A percentile compares a stretch with the other conserved stretches of the same genome.
Evolutionary conservation across 2,888 invertebrate genomes (phyloP).

Genomic region (Polydrusus cervinus): DNA sequence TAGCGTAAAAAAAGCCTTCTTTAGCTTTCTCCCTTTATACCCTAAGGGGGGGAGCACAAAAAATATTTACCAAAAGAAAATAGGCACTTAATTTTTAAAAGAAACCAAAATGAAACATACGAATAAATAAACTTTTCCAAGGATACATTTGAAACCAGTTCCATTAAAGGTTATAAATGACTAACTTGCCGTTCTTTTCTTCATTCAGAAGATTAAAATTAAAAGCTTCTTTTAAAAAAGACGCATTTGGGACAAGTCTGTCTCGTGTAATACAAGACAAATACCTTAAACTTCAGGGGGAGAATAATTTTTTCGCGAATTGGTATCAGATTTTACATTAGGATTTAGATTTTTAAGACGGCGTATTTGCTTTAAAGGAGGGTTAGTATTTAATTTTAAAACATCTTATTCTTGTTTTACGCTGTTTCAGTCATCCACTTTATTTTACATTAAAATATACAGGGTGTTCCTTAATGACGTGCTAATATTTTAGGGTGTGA

Average conservation of each 20-base stretch:
- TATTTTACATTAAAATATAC: not conserved
- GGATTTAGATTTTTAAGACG: conserved; percentile 45
- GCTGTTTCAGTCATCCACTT: not conserved
- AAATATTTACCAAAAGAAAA: conserved; percentile 12
- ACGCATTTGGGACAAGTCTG: conserved; percentile 49
- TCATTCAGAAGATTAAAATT: conserved; percentile 52
- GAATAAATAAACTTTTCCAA: conserved; percentile 45
- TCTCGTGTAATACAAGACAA: conserved; percentile 51
- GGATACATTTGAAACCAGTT: conserved; percentile 43
- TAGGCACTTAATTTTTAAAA: conserved; percentile 25
- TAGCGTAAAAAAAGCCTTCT: not conserved
- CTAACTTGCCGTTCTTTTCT: conserved; percentile 47
- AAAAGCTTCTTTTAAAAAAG: conserved; percentile 50
- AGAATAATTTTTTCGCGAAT: conserved; percentile 41
- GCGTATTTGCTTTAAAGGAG: conserved; percentile 34
- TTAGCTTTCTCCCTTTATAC: conserved; percentile 4
- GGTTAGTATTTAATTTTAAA: conserved; percentile 26
- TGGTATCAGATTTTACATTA: conserved; percentile 51
- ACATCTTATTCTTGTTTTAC: conserved; percentile 18
- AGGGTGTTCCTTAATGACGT: too few relatives aligned
- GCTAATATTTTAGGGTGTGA: too few relatives aligned
- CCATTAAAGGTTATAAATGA: conserved; percentile 55
- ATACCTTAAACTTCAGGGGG: conserved; percentile 44
- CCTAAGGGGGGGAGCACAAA: conserved; percentile 5
- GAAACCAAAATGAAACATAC: conserved; percentile 40